phyloP scores from a whole-genome alignment of 2,888 invertebrate species.

The Drosophila hawaiiensis region DNA sequence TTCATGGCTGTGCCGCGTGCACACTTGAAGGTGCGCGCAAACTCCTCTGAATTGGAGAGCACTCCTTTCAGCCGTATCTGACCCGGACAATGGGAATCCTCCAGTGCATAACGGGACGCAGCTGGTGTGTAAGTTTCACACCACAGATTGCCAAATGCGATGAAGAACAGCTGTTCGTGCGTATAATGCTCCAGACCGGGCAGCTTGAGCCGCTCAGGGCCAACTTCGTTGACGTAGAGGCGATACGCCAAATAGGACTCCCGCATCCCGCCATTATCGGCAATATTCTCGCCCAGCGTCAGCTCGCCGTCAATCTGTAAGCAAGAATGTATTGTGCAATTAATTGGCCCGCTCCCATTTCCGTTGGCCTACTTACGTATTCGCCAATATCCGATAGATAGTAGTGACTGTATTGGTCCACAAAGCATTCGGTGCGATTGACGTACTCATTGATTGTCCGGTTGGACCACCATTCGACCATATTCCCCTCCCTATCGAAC shows the following conservation, averaged over 20 bases:
- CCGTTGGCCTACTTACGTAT: slow-evolving; percentile 86
- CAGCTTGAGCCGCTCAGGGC: slow-evolving; percentile 87
- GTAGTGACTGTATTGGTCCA: slow-evolving; percentile 92
- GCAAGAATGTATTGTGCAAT: slow-evolving; percentile 14
- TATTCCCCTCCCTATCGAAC: slow-evolving; percentile 93
- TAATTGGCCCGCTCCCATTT: not conserved
- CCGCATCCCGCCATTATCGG: slow-evolving; percentile 92
- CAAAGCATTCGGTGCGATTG: slow-evolving; percentile 92
- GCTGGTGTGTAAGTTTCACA: slow-evolving; percentile 91
- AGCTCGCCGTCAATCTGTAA: slow-evolving; percentile 90
- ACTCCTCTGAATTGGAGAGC: slow-evolving; percentile 90
- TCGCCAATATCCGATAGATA: slow-evolving; percentile 88
- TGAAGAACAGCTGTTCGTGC: slow-evolving; percentile 91
- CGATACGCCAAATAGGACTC: slow-evolving; percentile 90
- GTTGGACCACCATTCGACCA: slow-evolving; percentile 96
- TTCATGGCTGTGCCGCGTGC: slow-evolving; percentile 87
- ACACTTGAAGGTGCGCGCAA: slow-evolving; percentile 89
- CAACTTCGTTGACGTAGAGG: slow-evolving; percentile 87
- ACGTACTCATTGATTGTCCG: slow-evolving; percentile 91
- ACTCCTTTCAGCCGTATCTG: slow-evolving; percentile 89
- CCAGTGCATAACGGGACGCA: slow-evolving; percentile 88
- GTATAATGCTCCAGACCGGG: slow-evolving; percentile 91
- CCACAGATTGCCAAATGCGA: slow-evolving; percentile 94
- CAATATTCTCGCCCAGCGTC: slow-evolving; percentile 93
- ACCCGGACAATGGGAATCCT: slow-evolving; percentile 91